Evolutionary conservation across 2,888 invertebrate species (phyloP), one percentile per base, ranked within the genome.

Genomic region (Neoscelio sp.): DNA sequence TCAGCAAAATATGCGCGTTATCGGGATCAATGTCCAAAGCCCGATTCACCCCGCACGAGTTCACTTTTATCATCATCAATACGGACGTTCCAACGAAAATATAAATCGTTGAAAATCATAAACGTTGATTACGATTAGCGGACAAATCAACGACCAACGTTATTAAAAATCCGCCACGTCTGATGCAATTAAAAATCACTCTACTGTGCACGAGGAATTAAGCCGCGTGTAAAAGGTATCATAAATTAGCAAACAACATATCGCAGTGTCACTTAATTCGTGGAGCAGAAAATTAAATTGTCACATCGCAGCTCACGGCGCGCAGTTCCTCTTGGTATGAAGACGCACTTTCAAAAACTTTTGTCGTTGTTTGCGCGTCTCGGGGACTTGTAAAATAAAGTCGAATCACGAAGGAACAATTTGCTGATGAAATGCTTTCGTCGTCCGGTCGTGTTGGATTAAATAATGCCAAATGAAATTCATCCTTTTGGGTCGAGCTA

Each of bases 251-350:
- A 26, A 54, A 54, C 50, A 54, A 56, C 60, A 52, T 46, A 62
- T 62, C 60, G 35, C 33, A 52, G 23, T 38, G 54, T 73, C 62
- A 33, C 62, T 54, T 62, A 62, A 54, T 62, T 70, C 60, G 60
- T 52, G 60, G 18, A 60, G 58, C 60, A 60, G 60, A 62, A 62
- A 71, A 71, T 60, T 52, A 50, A 62, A 62, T 62, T 60, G 52
- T 33, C 60, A 52, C 60, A 48, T 35, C 26, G 35, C 44, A 12
- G 13, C 38, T 26, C 12, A 18, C 26, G 13, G 26, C 26, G n/a
- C 20, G 26, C 38, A 33, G 18, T 26, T 42, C 8, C 38, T 23
- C 18, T 6, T 15, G 17, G 10, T 3, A 12, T 7, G 38, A 5
- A 38, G 7, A 42, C 23, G 40, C 30, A 65, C 50, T 28, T 65